Evolutionary conservation across 2,113 vertebrate species (phyloP).

Genomic region (Eptesicus fuscus): DNA sequence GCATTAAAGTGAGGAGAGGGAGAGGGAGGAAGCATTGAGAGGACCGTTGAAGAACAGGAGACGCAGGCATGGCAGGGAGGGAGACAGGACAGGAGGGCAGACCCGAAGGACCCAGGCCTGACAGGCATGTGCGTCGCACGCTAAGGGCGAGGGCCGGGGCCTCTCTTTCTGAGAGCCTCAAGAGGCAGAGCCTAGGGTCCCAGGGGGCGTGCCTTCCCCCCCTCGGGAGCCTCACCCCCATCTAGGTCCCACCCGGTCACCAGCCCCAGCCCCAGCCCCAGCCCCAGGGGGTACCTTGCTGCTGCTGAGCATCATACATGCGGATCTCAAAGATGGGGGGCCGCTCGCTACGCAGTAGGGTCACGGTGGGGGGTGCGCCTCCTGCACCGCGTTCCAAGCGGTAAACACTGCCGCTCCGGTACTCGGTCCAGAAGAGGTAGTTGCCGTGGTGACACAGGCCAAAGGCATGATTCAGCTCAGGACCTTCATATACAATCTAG

Average conservation of each 20-base stretch:
- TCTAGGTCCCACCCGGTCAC: neutral
- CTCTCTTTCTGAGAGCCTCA: neutral
- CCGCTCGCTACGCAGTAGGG: constrained; percentile 92
- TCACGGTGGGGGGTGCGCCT: constrained; percentile 84
- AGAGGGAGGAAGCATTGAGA: neutral
- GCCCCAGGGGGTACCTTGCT: constrained; percentile 87
- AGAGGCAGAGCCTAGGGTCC: neutral
- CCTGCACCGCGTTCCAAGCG: constrained; percentile 85
- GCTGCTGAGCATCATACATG: constrained; percentile 97
- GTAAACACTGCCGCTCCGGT: constrained; percentile 95
- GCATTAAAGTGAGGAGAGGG: neutral
- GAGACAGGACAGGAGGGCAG: neutral
- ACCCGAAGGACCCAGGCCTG: neutral
- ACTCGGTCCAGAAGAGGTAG: constrained; percentile 97
- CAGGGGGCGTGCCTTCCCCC: neutral
- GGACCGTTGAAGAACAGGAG: neutral
- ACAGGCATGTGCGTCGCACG: neutral
- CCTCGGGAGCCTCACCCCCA: neutral
- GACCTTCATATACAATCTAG: constrained; percentile 94
- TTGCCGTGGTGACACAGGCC: constrained; percentile 95
- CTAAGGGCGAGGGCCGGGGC: neutral
- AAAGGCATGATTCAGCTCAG: constrained; percentile 94
- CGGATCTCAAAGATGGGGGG: constrained; percentile 98
- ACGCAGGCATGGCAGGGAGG: accelerated
- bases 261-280: neutral